Evolutionary conservation across 1,140 invertebrate species (phyloP).

Genomic region (Aethina tumida): DNA sequence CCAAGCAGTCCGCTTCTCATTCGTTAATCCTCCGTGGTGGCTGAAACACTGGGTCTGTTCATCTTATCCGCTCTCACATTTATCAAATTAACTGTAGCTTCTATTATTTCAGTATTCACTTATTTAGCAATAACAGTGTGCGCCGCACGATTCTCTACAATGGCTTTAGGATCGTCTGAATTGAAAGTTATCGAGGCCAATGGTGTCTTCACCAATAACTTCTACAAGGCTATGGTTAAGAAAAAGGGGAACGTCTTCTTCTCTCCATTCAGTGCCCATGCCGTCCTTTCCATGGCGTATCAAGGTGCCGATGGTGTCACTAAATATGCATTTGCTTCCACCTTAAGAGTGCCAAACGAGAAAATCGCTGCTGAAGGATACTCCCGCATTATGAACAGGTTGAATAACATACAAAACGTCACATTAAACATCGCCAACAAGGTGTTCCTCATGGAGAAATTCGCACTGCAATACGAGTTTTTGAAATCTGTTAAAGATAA

Average conservation of each 20-base stretch:
- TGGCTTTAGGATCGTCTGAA: too few species aligned
- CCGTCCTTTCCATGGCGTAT: slow-evolving; percentile 37
- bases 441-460: slow-evolving; percentile 45
- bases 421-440: slow-evolving; percentile 53
- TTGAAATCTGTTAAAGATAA: slow-evolving; percentile 16
- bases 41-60: too few species aligned
- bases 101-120: too few species aligned
- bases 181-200: slow-evolving; percentile 23
- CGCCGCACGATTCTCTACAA: too few species aligned
- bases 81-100: too few species aligned
- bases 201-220: slow-evolving; percentile 20
- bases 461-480: slow-evolving; percentile 41
- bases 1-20: too few species aligned
- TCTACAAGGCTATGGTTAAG: slow-evolving; percentile 20
- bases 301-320: slow-evolving; percentile 46
- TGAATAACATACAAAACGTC: slow-evolving; percentile 37
- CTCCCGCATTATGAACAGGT: slow-evolving; percentile 30
- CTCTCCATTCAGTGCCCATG: slow-evolving; percentile 39
- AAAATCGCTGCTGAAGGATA: slow-evolving; percentile 29
- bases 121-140: too few species aligned
- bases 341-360: slow-evolving; percentile 18
- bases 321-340: slow-evolving; percentile 38
- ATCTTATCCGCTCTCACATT: too few species aligned
- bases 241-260: slow-evolving; percentile 35
- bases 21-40: too few species aligned